Evolutionary conservation across 2,888 invertebrate genomes (phyloP), one percentile per base, ranked within the genome.

Genomic region (Resseliella maxima): DNA sequence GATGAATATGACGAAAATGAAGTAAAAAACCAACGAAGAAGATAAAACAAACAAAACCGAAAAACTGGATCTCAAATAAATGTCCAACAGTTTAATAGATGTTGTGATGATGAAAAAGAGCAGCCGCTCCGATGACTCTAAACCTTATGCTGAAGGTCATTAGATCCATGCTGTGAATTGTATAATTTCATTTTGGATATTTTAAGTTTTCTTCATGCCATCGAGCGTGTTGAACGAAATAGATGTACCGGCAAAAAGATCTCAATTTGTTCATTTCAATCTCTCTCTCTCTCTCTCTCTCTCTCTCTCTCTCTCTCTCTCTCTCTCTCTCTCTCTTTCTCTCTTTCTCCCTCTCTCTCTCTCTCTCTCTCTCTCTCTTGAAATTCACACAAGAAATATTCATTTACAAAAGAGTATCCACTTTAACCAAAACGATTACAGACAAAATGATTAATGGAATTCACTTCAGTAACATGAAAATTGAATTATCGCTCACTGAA

Each of bases 371-470:
- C 18, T 15, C 1, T 50, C 2, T 50, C 46, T 15, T 5, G 5
- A 3, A 59, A 24, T 59, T 24, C n/a, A n/a, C n/a, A 59, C 5
- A 59, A 3, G 72, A 72, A 72, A 35, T 72, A 31, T 72, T 2
- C 50, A 50, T 50, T 50, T 50, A 2, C 5, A 21, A 18, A 10
- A 12, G 2, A 50, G 21, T 50, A 3, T 50, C 18, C 50, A 3
- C 18, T 41, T 12, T 5, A 59, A 24, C 24, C 24, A 24, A 72
- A 31, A 12, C 27, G 27, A 15, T 35, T 21, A 31, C 31, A 31
- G 72, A 72, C 15, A 35, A 31, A 72, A 31, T 72, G 72, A 72
- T 72, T 72, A 72, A 72, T 72, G 31, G 72, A 72, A 72, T 35
- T 31, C n/a, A n/a, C 35, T n/a, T 72, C 35, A 31, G 15, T 72